phyloP scores from a whole-genome alignment of 2,113 vertebrate genomes.

The Typhlomys cinereus region DNA sequence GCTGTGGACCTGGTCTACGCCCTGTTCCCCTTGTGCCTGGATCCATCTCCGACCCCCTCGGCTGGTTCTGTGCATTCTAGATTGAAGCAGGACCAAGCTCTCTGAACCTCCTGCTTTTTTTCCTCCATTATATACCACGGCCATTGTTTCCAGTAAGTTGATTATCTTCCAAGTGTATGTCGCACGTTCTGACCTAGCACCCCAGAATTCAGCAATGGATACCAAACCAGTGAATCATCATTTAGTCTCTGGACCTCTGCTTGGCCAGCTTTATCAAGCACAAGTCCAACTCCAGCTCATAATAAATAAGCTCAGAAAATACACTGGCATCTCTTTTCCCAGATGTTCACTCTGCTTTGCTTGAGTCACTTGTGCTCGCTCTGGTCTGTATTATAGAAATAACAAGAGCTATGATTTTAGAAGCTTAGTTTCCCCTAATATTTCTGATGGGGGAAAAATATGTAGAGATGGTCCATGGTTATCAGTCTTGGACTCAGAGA shows the following conservation, averaged over 20 bases:
- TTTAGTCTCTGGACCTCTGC: neutral
- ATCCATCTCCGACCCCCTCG: neutral
- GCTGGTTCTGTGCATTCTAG: neutral
- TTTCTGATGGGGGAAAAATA: neutral
- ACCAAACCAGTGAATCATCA: neutral
- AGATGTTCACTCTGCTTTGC: neutral
- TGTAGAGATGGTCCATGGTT: neutral
- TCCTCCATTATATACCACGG: neutral
- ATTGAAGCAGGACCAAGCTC: neutral
- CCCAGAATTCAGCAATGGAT: neutral
- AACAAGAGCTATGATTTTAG: neutral
- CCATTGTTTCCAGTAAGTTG: conserved; percentile 7
- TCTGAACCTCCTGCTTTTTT: neutral
- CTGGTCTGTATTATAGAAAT: neutral
- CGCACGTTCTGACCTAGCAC: neutral
- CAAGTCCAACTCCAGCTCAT: neutral
- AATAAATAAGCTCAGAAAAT: neutral
- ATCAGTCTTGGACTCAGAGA: neutral
- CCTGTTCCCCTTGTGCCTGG: neutral
- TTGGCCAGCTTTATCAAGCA: neutral
- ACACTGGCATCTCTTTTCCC: neutral
- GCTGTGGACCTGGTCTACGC: too few species aligned
- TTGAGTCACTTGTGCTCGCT: neutral
- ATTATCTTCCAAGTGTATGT: neutral
- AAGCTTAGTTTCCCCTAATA: neutral